phyloP scores from a whole-genome alignment of 2,888 invertebrate species.

The Thymelicus acteon region DNA sequence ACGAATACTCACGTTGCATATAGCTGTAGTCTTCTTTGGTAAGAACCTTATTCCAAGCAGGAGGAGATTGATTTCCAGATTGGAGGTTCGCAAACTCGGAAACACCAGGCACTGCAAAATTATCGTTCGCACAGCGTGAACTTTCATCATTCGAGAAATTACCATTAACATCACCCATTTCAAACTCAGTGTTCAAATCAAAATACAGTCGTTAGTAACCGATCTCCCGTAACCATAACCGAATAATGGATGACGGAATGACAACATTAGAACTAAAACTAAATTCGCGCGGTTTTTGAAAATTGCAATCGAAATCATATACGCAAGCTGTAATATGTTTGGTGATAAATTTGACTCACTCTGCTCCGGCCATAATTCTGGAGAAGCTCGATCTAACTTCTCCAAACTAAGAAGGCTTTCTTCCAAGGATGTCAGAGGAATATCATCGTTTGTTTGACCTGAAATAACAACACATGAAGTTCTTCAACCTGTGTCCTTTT shows the following conservation, averaged over 20 bases:
- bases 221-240: slow-evolving; percentile 56
- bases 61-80: slow-evolving; percentile 81
- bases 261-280: slow-evolving; percentile 63
- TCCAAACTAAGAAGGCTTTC: slow-evolving; percentile 94
- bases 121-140: slow-evolving; percentile 66
- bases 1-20: slow-evolving; percentile 88
- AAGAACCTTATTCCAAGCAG: slow-evolving; percentile 88
- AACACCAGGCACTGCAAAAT: slow-evolving; percentile 93
- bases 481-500: not conserved
- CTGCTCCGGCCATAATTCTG: slow-evolving; percentile 98
- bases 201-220: slow-evolving; percentile 72
- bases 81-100: slow-evolving; percentile 92
- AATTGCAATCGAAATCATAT: slow-evolving; percentile 43
- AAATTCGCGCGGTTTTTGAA: slow-evolving; percentile 77
- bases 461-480: slow-evolving; percentile 46
- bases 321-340: slow-evolving; percentile 1
- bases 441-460: slow-evolving; percentile 78
- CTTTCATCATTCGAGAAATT: slow-evolving; percentile 60
- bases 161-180: slow-evolving; percentile 64
- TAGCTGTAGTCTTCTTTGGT: slow-evolving; percentile 90
- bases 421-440: slow-evolving; percentile 84
- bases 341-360: slow-evolving; percentile 85
- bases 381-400: slow-evolving; percentile 96
- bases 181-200: slow-evolving; percentile 67
- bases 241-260: slow-evolving; percentile 61